Conservation (phyloP, 1,140 invertebrate genomes). For the Drosophila baimaii region DNA sequence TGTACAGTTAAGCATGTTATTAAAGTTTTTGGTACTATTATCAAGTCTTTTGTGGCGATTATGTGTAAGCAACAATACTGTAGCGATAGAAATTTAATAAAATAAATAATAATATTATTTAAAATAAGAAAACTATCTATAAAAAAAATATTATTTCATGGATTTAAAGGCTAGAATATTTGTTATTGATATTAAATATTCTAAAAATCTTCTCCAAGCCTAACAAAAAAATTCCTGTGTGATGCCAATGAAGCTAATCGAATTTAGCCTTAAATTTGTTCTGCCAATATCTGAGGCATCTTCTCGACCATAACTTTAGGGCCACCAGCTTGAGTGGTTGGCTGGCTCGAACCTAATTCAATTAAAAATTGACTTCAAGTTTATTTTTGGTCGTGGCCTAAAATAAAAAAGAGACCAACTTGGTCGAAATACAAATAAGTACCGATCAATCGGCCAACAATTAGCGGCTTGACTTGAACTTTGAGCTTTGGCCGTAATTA, state of each 20-base stretch:
- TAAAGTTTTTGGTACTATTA: too few relatives aligned
- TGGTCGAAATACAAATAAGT: constrained; percentile 22
- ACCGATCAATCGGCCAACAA: constrained; percentile 44
- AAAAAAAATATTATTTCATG: background rate
- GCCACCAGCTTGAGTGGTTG: constrained; percentile 9
- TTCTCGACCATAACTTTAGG: constrained; percentile 6
- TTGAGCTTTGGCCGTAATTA: constrained; percentile 35
- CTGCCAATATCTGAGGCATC: background rate
- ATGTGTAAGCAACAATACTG: background rate
- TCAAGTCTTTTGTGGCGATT: too few relatives aligned
- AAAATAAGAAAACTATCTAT: too few relatives aligned
- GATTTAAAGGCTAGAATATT: background rate
- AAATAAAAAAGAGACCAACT: constrained; percentile 1
- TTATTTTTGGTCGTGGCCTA: constrained; percentile 2
- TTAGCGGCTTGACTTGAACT: constrained; percentile 33
- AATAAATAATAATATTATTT: too few relatives aligned
- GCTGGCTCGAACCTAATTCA: constrained; percentile 29
- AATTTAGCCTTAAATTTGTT: constrained; percentile 2
- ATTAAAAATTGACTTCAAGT: constrained; percentile 26
- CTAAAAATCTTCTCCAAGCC: background rate
- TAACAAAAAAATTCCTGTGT: background rate
- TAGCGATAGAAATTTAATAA: background rate
- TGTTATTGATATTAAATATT: background rate
- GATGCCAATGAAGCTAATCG: background rate
- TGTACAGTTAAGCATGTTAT: too few relatives aligned